Conservation (phyloP, 2,113 vertebrate species). For the Cynoglossus semilaevis region DNA sequence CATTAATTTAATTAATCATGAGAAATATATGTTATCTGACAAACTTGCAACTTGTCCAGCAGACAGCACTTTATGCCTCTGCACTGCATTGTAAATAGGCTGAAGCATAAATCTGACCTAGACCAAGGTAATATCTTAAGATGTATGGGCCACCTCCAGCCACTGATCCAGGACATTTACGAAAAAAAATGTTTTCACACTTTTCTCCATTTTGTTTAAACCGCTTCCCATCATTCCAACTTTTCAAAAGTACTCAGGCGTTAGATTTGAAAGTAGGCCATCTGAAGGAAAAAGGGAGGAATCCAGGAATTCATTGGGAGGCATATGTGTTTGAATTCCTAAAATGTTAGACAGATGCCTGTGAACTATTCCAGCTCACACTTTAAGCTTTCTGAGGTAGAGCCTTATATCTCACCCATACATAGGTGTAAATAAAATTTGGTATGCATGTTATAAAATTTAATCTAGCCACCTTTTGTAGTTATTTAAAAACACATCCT, state of each 20-base stretch:
- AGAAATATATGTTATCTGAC: conserved; percentile 19
- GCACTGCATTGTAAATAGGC: conserved; percentile 27
- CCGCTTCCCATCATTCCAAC: not conserved
- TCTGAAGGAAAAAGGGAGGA: conserved; percentile 20
- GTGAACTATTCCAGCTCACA: conserved; percentile 26
- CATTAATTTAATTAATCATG: too few species aligned
- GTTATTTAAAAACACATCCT: conserved; percentile 5
- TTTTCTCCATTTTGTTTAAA: not conserved
- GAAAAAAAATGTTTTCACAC: too few species aligned
- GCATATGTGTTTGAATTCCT: conserved; percentile 32
- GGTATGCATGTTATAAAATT: conserved; percentile 24
- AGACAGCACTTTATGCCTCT: conserved; percentile 18
- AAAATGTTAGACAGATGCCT: conserved; percentile 9
- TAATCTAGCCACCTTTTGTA: not conserved
- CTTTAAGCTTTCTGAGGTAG: conserved; percentile 41
- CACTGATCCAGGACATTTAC: too few species aligned
- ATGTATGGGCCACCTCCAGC: conserved; percentile 12
- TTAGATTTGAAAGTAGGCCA: conserved; percentile 9
- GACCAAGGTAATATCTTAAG: conserved; percentile 20
- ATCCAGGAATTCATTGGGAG: conserved; percentile 44
- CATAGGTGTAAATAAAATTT: conserved; percentile 16
- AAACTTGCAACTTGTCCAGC: conserved; percentile 29
- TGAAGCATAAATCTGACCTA: conserved; percentile 17
- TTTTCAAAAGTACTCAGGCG: not conserved
- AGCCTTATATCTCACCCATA: conserved; percentile 19